Conservation (phyloP, 1,140 invertebrate genomes). For the Eubasilissa regina region DNA sequence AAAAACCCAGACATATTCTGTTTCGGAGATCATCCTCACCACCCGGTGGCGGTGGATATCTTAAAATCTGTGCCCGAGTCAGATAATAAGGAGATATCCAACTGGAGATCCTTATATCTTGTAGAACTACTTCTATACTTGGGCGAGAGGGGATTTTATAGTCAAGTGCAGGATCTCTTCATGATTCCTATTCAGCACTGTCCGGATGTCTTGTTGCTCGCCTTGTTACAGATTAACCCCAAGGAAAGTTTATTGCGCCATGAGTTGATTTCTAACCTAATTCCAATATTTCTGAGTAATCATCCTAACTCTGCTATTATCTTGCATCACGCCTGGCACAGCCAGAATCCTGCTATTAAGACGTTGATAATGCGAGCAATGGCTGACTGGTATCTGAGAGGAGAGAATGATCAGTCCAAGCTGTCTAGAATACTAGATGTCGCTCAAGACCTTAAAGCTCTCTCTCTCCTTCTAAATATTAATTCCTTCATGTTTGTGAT, state of each 20-base stretch:
- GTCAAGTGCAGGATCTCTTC: conserved; percentile 90
- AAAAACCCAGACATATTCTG: conserved; percentile 95
- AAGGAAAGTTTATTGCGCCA: conserved; percentile 84
- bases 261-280: conserved; percentile 87
- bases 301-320: conserved; percentile 96
- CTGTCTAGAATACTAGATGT: conserved; percentile 96
- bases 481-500: conserved; percentile 97
- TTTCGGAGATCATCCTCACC: conserved; percentile 92
- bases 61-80: conserved; percentile 93
- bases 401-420: conserved; percentile 93
- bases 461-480: conserved; percentile 93
- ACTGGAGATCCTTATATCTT: conserved; percentile 93
- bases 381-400: conserved; percentile 96
- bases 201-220: conserved; percentile 92
- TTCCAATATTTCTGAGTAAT: conserved; percentile 94
- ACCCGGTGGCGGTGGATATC: conserved; percentile 88
- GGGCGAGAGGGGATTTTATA: conserved; percentile 88
- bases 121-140: conserved; percentile 90
- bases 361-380: conserved; percentile 95
- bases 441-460: conserved; percentile 96
- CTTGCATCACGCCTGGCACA: conserved; percentile 95
- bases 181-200: conserved; percentile 94
- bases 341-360: conserved; percentile 81
- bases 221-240: conserved; percentile 87
- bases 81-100: conserved; percentile 92